These are phyloP conservation scores for Gonocerus acuteangulatus DNA, from an alignment of 2,888 invertebrate species.

Conservation along the genomic window DNA sequence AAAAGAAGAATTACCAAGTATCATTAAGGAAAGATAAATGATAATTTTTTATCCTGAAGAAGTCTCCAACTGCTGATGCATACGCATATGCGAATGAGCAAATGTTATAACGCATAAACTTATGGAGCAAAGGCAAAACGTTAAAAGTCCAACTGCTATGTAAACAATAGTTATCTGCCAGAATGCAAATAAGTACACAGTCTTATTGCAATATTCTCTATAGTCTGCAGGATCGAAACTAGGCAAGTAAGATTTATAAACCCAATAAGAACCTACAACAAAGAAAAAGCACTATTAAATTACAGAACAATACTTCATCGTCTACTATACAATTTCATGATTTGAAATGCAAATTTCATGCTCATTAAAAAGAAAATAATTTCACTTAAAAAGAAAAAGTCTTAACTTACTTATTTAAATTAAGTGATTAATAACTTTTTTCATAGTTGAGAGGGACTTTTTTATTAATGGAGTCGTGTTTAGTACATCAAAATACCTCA, in stretches of 20 bases:
- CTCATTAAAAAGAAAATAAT: too few relatives aligned
- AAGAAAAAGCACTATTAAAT: conserved; percentile 1
- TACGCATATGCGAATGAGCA: conserved; percentile 28
- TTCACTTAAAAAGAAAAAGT: neutral
- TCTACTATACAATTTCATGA: too few relatives aligned
- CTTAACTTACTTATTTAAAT: too few relatives aligned
- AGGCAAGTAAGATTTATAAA: conserved; percentile 58
- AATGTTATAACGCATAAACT: conserved; percentile 31
- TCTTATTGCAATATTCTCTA: conserved; percentile 54
- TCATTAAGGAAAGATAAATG: too few relatives aligned
- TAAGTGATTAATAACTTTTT: too few relatives aligned
- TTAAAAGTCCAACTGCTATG: conserved; percentile 42
- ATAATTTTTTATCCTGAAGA: too few relatives aligned
- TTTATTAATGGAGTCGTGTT: too few relatives aligned
- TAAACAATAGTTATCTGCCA: conserved; percentile 60
- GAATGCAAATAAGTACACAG: conserved; percentile 61
- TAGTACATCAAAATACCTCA: too few relatives aligned
- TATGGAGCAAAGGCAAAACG: conserved; percentile 30
- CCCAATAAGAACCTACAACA: conserved; percentile 57
- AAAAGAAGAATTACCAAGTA: too few relatives aligned
- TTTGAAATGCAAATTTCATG: too few relatives aligned
- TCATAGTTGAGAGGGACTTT: too few relatives aligned
- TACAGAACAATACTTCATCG: too few relatives aligned
- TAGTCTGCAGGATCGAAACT: conserved; percentile 48
- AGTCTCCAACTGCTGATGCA: neutral